phyloP scores from a whole-genome alignment of 2,797 vertebrate species.

The Triplophysa bombifrons region DNA sequence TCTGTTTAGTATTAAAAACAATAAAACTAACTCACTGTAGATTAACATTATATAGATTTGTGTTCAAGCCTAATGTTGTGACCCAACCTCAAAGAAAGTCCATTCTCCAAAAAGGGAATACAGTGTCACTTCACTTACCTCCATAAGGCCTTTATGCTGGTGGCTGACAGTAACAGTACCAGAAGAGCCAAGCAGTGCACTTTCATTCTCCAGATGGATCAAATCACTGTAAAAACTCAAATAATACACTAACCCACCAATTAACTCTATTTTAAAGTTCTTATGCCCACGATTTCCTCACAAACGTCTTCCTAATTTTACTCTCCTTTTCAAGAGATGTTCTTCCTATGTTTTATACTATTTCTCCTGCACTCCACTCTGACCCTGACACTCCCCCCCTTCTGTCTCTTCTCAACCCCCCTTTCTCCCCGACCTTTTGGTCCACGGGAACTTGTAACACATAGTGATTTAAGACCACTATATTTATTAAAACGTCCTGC shows the following conservation, averaged over 20 bases:
- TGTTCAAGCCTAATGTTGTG: no score
- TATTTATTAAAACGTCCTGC: neutral
- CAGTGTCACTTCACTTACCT: conserved; percentile 41
- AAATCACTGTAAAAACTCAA: neutral
- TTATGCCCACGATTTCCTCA: neutral
- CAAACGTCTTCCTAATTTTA: neutral
- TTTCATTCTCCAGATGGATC: conserved; percentile 46
- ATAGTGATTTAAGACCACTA: conserved; percentile 3
- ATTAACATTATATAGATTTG: neutral
- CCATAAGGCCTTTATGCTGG: conserved; percentile 33
- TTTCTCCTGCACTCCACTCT: conserved; percentile 47
- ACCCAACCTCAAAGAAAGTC: neutral
- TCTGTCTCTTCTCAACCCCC: conserved; percentile 30
- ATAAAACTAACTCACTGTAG: neutral
- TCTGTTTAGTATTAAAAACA: no score
- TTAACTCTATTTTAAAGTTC: neutral
- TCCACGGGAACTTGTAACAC: conserved; percentile 16
- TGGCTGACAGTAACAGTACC: conserved; percentile 28
- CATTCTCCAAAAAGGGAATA: neutral
- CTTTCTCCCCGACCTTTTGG: conserved; percentile 10
- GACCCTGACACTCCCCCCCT: conserved; percentile 59
- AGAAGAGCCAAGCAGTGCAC: conserved; percentile 31
- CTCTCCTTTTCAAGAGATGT: conserved; percentile 1
- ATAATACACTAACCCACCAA: neutral
- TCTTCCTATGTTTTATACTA: conserved; percentile 67